These are phyloP conservation scores for Petaurus breviceps DNA, from an alignment of 2,113 vertebrate species.

Conservation along the genomic window DNA sequence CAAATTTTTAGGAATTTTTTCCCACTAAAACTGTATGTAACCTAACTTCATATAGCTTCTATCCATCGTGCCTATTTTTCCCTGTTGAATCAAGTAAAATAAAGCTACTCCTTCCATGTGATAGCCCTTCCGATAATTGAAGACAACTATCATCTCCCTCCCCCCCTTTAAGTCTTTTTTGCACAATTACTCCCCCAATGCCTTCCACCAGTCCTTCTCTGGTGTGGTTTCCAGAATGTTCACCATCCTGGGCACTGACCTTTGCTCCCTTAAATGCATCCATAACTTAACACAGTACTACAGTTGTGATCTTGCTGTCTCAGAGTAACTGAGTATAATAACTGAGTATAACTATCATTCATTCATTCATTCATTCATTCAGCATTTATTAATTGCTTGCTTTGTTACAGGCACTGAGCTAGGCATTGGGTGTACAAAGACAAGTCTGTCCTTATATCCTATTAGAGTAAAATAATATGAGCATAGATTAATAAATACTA, in stretches of 20 bases:
- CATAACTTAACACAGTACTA: neutral
- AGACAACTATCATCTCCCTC: neutral
- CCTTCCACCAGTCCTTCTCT: neutral
- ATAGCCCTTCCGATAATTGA: neutral
- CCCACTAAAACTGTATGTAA: neutral
- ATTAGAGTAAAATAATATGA: neutral
- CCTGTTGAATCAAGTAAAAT: neutral
- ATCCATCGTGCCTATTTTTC: neutral
- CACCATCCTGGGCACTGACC: neutral
- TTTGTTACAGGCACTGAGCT: neutral
- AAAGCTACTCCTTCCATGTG: neutral
- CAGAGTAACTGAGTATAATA: neutral
- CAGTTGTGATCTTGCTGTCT: neutral
- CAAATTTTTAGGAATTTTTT: neutral
- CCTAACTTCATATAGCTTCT: neutral
- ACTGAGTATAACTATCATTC: neutral
- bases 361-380: neutral
- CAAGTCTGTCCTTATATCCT: neutral
- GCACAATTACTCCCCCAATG: neutral
- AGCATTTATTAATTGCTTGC: neutral
- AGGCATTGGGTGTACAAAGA: neutral
- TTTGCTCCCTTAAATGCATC: neutral
- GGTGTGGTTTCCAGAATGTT: neutral
- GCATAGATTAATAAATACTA: neutral
- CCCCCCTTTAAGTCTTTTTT: neutral